Evolutionary conservation across 2,888 invertebrate species (phyloP).

Genomic region (Polyploca ridens): DNA sequence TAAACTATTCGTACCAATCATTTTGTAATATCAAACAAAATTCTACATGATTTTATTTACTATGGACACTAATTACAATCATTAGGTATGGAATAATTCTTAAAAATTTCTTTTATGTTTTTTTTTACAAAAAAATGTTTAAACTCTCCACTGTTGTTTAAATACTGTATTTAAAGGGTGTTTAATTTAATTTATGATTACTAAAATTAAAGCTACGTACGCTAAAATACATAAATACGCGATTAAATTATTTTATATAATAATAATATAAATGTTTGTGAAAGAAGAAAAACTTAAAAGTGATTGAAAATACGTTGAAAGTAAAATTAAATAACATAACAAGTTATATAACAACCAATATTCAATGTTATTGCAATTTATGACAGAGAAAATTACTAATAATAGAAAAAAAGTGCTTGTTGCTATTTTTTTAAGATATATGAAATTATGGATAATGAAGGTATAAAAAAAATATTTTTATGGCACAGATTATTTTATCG

Average conservation of each 20-base stretch:
- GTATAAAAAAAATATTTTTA: constrained; percentile 28
- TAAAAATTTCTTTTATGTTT: not conserved
- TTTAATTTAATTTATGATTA: constrained; percentile 59
- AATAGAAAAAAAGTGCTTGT: not conserved
- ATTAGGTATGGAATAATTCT: constrained; percentile 4
- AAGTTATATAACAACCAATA: constrained; percentile 75
- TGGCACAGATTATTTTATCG: constrained; percentile 47
- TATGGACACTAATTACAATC: constrained; percentile 36
- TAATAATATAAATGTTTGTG: constrained; percentile 53
- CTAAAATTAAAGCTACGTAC: constrained; percentile 77
- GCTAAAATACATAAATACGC: constrained; percentile 77
- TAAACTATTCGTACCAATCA: constrained; percentile 76
- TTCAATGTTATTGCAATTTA: constrained; percentile 16
- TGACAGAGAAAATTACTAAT: constrained; percentile 13
- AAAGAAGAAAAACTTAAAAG: constrained; percentile 59
- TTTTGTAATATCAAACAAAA: constrained; percentile 60
- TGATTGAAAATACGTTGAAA: constrained; percentile 61
- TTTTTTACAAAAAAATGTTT: constrained; percentile 36
- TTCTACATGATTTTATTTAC: constrained; percentile 35
- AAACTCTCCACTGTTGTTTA: constrained; percentile 68
- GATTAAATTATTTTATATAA: constrained; percentile 59
- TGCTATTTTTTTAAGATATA: constrained; percentile 26
- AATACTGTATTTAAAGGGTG: constrained; percentile 59
- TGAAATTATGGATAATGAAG: constrained; percentile 4
- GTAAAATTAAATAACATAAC: constrained; percentile 82